Base-by-base conservation (phyloP, 2,888 invertebrate genomes). In the Phaonia tiefii region DNA sequence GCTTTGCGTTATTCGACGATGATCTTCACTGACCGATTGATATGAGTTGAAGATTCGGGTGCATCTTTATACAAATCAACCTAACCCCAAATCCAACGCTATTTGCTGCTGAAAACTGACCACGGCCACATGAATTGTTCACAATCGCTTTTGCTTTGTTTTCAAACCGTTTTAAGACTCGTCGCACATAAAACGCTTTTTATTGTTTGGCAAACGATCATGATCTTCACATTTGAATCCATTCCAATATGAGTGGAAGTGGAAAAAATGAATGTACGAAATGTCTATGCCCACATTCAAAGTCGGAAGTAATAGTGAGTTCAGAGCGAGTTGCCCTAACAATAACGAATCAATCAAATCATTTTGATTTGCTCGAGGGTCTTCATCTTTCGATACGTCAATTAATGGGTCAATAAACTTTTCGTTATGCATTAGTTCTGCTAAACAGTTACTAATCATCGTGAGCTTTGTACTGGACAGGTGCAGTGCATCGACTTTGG, bases 31-130 rank as follows among this genome's bases (percentile, higher is more conserved):
- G 67, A 75, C 71, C 75, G 72, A 78, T 56, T 83, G 80, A 78
- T 78, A 22, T 15, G 25, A 49, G 31, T 20, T 25, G 25, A 20
- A 13, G 5, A 71, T 26, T 22, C 11, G n/a, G 66, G 44, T 10
- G 49, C 65, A n/a, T 73, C 77, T 83, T 83, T 83, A 83, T 83
- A 83, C 73, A 22, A 71, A 42, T 44, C 65, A 65, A 20, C 20
- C 25, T n/a, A 8, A 54, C 26, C 31, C 44, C 15, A 51, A 66
- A 56, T 44, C 37, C 65, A 37, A 42, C 39, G 17, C 7, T 26
- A 63, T 26, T 26, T 66, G 26, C 39, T 54, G 51, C 15, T 54
- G 10, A 13, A 70, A 54, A 39, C 22, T 11, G 22, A 39, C 39
- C 56, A 66, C 25, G 31, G 31, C 31, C 31, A 31, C 31, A 31